Evolutionary conservation across 2,113 vertebrate genomes (phyloP), one percentile per base, ranked within the genome.

Genomic region (Cavia porcellus): DNA sequence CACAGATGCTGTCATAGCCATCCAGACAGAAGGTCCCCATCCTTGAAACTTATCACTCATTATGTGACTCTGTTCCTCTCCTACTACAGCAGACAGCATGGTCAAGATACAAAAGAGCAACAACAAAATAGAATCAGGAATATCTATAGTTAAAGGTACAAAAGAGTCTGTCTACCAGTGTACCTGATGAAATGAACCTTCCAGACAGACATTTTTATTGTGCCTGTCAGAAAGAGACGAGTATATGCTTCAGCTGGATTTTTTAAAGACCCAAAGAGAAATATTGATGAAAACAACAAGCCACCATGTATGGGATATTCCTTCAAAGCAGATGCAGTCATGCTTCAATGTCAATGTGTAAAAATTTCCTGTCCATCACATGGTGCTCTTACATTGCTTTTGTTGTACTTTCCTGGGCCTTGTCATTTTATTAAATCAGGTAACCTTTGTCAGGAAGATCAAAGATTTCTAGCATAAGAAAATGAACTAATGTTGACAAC

Each of bases 361-460:
- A 74, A 79, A 64, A 50, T 57, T 19, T 57, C 86, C 3, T 59
- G 91, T 70, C 22, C 15, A 50, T 62, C 82, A 59, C 32, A 35
- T 0, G 4, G 22, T 1, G 35, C 62, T 72, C 66, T 47, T 42
- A 17, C 1, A 45, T 62, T 0, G 13, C 84, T 66, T 35, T 14
- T 1, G 22, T 3, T 64, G 50, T 75, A 17, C 79, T 84, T 84
- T 89, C 45, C 32, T 55, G 74, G 89, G 75, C 32, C 52, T 93
- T 95, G 83, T 86, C 74, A 24, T 75, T 62, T 61, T 94, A 89
- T 94, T n/a, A 89, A 72, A 80, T 68, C 85, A 95, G 62, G 74
- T 12, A 74, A 24, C 15, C 87, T 92, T 74, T 80, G 89, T 94
- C 66, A 75, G 62, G 74, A 93, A 80, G 86, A 96, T 95, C 96